Base-by-base conservation (phyloP, 2,797 vertebrate genomes). In the Cyclopterus lumpus region DNA sequence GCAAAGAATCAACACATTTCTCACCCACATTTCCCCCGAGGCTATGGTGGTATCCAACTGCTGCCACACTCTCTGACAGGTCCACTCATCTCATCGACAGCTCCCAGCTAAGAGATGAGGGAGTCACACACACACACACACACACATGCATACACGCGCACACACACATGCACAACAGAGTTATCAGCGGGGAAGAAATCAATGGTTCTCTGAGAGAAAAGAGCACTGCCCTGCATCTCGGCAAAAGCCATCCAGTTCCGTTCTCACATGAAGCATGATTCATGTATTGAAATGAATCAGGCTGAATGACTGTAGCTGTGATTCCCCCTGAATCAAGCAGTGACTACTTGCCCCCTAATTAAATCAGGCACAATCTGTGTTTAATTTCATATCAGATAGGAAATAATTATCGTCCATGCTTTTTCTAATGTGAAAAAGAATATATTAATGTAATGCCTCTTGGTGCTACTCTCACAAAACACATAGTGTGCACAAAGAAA, bases 11-110 rank as follows among this genome's bases (percentile, higher is more conserved):
- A 62, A 64, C 61, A 79, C 67, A 79, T 87, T 84, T 87, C 79
- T 85, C 86, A 60, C 79, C 73, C 84, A 59, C 62, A 48, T 55
- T 66, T 70, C 87, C 90, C 86, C 7, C 2, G 1, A 68, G 86
- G 49, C 72, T 22, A 15, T 30, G 40, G 62, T 3, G 55, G 48
- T 70, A 60, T 90, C 80, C 81, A 71, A 76, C 86, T 70, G 77
- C 70, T 82, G 73, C 78, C 82, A 89, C 85, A 6, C 66, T 70
- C 73, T 67, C 63, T 85, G 83, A 88, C 76, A 88, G 79, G 82
- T 81, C 75, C 69, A 77, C 81, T 89, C 79, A 82, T 85, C 86
- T 83, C 84, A 86, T 85, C 48, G 66, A 89, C 88, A 83, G 76
- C 75, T 85, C 59, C n/a, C 26, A 57, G 67, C 76, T 64, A 73